Percentiles rank a stretch among this genome's conserved stretches.
Conservation (phyloP, 2,888 invertebrate species). For the Platycnemis pennipes region DNA sequence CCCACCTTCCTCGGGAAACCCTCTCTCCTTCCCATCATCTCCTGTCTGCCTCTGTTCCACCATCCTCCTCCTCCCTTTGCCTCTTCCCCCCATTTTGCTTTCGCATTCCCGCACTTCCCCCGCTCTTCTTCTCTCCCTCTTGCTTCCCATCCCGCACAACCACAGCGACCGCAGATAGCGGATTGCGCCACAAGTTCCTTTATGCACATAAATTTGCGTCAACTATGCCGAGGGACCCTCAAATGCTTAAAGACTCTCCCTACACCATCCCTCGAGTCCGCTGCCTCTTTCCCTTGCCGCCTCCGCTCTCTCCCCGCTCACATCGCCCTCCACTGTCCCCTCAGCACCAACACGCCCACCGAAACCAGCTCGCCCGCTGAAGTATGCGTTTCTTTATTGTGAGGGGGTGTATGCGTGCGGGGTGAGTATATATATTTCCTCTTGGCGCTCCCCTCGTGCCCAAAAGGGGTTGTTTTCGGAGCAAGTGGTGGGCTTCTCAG, state of each 20-base stretch:
- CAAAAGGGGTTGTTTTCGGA: background rate
- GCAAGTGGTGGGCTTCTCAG: background rate
- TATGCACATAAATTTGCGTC: constrained; percentile 40
- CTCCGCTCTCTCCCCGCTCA: constrained; percentile 1
- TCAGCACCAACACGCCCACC: background rate
- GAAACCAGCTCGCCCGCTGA: background rate
- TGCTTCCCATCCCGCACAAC: background rate
- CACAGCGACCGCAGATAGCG: constrained; percentile 17
- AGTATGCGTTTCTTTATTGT: constrained; percentile 3
- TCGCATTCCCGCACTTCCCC: background rate
- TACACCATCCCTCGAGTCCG: background rate
- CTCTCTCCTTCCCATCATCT: background rate
- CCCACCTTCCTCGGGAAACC: background rate
- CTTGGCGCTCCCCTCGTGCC: background rate
- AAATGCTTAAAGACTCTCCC: constrained; percentile 9
- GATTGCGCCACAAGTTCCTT: constrained; percentile 43
- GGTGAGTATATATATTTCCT: background rate
- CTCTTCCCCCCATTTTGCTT: background rate
- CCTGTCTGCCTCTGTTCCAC: background rate
- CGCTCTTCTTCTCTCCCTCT: background rate
- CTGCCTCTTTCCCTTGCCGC: background rate
- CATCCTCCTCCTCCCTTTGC: background rate
- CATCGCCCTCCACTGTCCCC: background rate
- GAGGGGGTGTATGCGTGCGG: background rate
- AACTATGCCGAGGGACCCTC: constrained; percentile 28